Evolutionary conservation across 2,113 vertebrate species (phyloP).

Genomic region (Atlantisia rogersi): DNA sequence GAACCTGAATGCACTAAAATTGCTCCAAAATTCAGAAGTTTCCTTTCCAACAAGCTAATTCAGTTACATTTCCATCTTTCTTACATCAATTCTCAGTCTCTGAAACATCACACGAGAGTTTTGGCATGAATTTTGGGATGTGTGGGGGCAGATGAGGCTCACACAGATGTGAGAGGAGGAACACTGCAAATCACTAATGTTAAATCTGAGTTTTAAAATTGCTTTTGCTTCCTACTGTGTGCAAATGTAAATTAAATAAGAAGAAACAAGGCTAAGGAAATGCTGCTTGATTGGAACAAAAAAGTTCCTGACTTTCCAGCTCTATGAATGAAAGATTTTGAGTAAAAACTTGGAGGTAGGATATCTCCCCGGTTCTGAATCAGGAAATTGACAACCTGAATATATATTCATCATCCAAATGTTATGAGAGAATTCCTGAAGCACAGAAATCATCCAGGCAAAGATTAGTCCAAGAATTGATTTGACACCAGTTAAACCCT

Average conservation of each 20-base stretch:
- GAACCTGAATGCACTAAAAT: neutral
- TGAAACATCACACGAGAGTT: neutral
- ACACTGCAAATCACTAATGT: neutral
- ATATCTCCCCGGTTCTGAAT: neutral
- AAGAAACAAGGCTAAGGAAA: neutral
- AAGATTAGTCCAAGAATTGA: neutral
- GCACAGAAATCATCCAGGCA: neutral
- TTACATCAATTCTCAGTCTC: neutral
- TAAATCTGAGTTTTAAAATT: constrained; percentile 22
- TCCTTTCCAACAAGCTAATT: neutral
- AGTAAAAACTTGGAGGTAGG: neutral
- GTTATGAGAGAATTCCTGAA: neutral
- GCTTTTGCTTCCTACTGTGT: neutral
- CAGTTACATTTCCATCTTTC: neutral
- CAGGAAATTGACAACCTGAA: neutral
- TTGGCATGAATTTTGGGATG: neutral
- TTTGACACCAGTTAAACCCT: neutral
- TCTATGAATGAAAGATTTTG: neutral
- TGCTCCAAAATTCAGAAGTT: neutral
- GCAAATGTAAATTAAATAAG: constrained; percentile 31
- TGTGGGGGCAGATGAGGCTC: neutral
- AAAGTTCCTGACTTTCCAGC: neutral
- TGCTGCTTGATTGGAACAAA: neutral
- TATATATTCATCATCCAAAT: neutral
- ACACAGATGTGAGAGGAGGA: neutral